Evolutionary conservation across 2,113 vertebrate species (phyloP), one percentile per base, ranked within the genome.

Genomic region (Paramisgurnus dabryanus): DNA sequence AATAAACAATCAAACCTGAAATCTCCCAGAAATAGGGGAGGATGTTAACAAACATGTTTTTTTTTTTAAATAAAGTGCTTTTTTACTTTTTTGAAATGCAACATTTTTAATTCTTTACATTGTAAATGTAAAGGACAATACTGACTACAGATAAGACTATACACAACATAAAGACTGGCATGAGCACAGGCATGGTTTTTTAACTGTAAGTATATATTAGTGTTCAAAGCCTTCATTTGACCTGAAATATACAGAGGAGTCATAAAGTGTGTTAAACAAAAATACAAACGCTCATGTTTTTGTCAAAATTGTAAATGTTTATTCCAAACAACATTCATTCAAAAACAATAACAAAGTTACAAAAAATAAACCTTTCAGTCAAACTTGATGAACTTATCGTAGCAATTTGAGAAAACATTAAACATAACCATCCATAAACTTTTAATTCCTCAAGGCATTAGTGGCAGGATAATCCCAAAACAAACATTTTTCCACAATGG

Each of bases 341-440:
- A 53, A 72, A 66, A 34, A 43, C 57, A 49, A 9, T 41, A 3
- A 40, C 10, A 13, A 60, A 79, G 64, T 74, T 73, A 76, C 57
- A 83, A 76, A 87, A 86, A 86, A 66, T 63, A 49, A 77, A 40
- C 13, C 17, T 77, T 86, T 82, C 71, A 73, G 67, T 27, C n/a
- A 34, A 76, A 75, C 50, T 18, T 22, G 18, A 73, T 60, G 60
- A 53, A 79, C 49, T 18, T 5, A 41, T 18, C 34, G 7, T 6
- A 60, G 55, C 53, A 61, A 10, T 61, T 55, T 57, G 6, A 39
- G n/a, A 60, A 18, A 72, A 82, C 67, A 27, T 8, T 43, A 60
- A 58, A 40, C 15, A 39, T 11, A 39, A 34, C 8, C n/a, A 77
- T 64, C 27, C 13, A 17, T 43, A 60, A 10, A 78, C 17, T 58